phyloP scores from a whole-genome alignment of 2,888 invertebrate genomes.

The Melieria omissa region DNA sequence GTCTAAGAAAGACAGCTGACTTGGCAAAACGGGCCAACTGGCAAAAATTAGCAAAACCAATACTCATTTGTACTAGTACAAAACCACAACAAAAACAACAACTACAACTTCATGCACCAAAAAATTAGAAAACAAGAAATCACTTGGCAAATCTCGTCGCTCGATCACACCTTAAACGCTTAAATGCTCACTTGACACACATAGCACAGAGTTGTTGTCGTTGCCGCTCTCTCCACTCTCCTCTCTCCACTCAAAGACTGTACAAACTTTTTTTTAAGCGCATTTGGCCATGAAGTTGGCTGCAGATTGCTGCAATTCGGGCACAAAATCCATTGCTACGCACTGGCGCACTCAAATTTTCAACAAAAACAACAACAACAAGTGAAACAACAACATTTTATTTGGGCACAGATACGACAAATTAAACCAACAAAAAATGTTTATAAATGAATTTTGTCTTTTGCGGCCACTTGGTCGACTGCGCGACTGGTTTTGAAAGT shows the following conservation, averaged over 20 bases:
- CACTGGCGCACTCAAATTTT: not conserved
- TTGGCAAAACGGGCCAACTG: not conserved
- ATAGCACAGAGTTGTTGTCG: constrained; percentile 4
- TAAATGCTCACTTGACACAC: constrained; percentile 22
- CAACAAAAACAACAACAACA: not conserved
- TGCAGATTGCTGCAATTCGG: not conserved
- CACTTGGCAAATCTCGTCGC: not conserved
- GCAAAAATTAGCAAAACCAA: constrained; percentile 15
- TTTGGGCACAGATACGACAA: not conserved
- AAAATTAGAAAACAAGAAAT: not conserved
- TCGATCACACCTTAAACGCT: not conserved
- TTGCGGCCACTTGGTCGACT: constrained; percentile 23
- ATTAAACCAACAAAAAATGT: too few relatives aligned
- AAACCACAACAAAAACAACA: not conserved
- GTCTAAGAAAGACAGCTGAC: too few relatives aligned
- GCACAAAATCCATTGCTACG: not conserved
- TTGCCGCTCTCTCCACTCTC: not conserved
- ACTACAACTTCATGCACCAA: not conserved
- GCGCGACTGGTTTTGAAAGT: constrained; percentile 27
- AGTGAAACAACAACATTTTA: constrained; percentile 9
- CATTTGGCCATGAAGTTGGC: not conserved
- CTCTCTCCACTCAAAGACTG: not conserved
- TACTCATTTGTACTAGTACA: constrained; percentile 3
- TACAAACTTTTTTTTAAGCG: not conserved
- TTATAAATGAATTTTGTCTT: too few relatives aligned